These are phyloP conservation scores for Drosophila prolongata DNA, from an alignment of 2,888 invertebrate species.

Conservation along the genomic window DNA sequence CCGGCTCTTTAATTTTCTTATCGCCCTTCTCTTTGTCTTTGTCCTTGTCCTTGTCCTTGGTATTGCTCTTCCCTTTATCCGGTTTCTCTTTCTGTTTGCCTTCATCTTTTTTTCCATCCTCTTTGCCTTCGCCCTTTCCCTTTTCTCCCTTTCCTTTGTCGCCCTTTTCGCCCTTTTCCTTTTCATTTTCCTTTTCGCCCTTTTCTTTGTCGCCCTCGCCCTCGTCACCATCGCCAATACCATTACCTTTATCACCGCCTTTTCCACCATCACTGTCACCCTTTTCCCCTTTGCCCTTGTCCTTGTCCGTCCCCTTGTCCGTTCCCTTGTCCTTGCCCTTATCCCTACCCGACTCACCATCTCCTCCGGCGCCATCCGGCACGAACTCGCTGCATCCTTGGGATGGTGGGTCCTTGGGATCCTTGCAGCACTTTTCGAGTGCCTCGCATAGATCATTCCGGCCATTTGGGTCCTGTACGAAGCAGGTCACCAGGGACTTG, in stretches of 20 bases:
- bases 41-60: background rate
- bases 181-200: background rate
- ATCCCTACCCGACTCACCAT: conserved; percentile 14
- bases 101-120: background rate
- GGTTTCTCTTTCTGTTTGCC: background rate
- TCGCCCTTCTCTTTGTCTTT: background rate
- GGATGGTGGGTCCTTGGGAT: conserved; percentile 8
- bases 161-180: background rate
- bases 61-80: background rate
- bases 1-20: background rate
- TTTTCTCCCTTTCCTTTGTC: background rate
- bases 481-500: conserved; percentile 45
- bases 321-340: background rate
- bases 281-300: background rate
- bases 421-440: conserved; percentile 47
- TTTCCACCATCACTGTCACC: background rate
- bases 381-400: conserved; percentile 22
- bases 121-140: background rate
- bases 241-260: background rate
- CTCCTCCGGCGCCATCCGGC: conserved; percentile 10
- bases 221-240: background rate
- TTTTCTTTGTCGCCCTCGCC: background rate
- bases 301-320: background rate
- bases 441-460: conserved; percentile 2
- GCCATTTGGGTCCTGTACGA: conserved; percentile 3